A percentile compares a stretch with the other conserved stretches of the same genome.
Conservation (phyloP, 2,888 invertebrate genomes). For the Pyrocoelia pectoralis region DNA sequence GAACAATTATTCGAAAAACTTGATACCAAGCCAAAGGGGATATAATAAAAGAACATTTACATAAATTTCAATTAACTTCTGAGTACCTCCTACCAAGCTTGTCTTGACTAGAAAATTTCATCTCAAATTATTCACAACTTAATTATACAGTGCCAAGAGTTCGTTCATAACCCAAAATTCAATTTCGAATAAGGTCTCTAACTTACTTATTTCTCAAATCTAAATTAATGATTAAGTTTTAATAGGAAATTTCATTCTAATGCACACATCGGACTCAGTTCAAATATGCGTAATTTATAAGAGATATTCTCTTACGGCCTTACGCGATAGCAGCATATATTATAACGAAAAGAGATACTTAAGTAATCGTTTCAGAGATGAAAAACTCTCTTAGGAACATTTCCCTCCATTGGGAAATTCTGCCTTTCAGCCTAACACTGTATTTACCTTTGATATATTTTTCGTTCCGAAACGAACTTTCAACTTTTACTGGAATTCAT, state of each 20-base stretch:
- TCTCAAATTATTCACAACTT: conserved; percentile 15
- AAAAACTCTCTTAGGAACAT: conserved; percentile 21
- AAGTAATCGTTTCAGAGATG: conserved; percentile 27
- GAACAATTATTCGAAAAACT: conserved; percentile 2
- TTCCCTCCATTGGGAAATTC: conserved; percentile 26
- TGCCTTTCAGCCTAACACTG: conserved; percentile 19
- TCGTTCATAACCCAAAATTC: conserved; percentile 16
- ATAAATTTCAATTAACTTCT: conserved; percentile 23
- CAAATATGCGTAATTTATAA: too few relatives aligned
- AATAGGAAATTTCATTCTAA: too few relatives aligned
- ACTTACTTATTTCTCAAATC: conserved; percentile 5
- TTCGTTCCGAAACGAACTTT: conserved; percentile 14
- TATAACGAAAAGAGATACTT: conserved; percentile 17
- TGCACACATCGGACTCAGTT: too few relatives aligned
- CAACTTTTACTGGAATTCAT: background rate
- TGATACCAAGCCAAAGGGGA: background rate
- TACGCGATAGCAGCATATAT: conserved; percentile 4
- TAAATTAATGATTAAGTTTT: background rate
- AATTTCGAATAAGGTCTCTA: conserved; percentile 9
- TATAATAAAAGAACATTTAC: conserved; percentile 12
- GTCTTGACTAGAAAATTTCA: conserved; percentile 11
- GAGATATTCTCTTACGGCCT: background rate
- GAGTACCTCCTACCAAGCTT: conserved; percentile 9
- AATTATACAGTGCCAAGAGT: conserved; percentile 17
- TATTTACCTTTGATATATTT: conserved; percentile 25